Evolutionary conservation across 2,797 vertebrate genomes (phyloP), one percentile per base, ranked within the genome.

Genomic region (Alectoris magna): DNA sequence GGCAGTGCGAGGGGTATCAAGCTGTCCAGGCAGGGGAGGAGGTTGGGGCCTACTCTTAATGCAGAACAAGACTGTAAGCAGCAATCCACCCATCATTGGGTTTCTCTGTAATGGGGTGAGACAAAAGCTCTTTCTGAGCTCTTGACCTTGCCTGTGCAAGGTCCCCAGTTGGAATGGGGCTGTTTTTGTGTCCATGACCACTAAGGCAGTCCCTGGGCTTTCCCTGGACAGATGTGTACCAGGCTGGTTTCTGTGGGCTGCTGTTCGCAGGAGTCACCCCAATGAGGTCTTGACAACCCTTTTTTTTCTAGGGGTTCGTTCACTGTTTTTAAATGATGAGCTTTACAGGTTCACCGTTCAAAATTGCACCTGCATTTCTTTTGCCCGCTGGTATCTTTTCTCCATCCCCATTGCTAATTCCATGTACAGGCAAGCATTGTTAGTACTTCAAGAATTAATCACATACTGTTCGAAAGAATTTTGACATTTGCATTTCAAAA

Each of bases 401-500:
- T 88, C 62, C 10, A 13, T 91, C 41, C 74, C 38, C 38, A 67
- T 91, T 6, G 31, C 43, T 88, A 91, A 95, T 91, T 91, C 72
- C 63, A 58, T 67, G 48, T 86, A 72, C 75, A 92, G 86, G 49
- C 91, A 88, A 92, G 74, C 94, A 95, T 92, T 95, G 94, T 96
- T 93, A 92, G 95, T 95, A 59, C 91, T 96, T 92, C 88, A 91
- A 90, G 96, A 97, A 96, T 95, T 96, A 97, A 94, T 94, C 93
- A 96, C 68, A 95, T 96, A 94, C 93, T 89, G 80, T 89, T 96
- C 22, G 13, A 90, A 96, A 96, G 93, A 91, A 79, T 74, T 49
- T 81, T 91, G 95, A 95, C 97, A 97, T 98, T 97, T 98, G 97
- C 96, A 97, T 97, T 98, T 98, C 97, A 97, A 97, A 96, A 97